Base-by-base conservation (phyloP, 2,113 vertebrate species). In the Physeter macrocephalus region DNA sequence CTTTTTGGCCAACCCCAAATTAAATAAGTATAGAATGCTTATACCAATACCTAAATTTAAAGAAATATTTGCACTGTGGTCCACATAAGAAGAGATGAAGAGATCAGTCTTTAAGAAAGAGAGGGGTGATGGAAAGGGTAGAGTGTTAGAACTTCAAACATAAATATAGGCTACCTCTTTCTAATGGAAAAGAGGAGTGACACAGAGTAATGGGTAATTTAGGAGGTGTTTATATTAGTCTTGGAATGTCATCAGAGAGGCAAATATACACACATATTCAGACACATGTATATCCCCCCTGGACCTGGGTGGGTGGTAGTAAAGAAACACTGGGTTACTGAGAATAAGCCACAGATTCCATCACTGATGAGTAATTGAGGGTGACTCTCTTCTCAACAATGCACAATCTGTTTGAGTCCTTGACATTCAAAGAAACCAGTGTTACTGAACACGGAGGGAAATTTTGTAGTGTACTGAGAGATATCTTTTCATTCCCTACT, bases 201-300 rank as follows among this genome's bases (percentile, higher is more conserved):
- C 94, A 83, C 62, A 59, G 77, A 62, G 83, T 82, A 94, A 96
- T 83, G 93, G 62, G 41, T 92, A 93, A 98, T 97, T 97, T 98
- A 94, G 93, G 83, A 95, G 69, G 74, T 97, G 93, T 97, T 96
- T 97, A 95, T 96, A 87, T 97, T 97, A 93, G 95, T 93, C 87
- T 97, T 97, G 96, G 92, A 97, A 97, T 97, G 96, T 90, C 2
- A 31, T 97, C 93, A 97, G 86, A 94, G 78, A 96, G 46, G 67
- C 57, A 93, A 93, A 96, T 97, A 89, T 59, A 93, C 54, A 94
- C 91, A 96, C 85, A 77, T 85, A 80, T 83, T 89, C 78, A 80
- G 83, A 96, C 74, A 80, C 67, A 94, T 64, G 83, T 57, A 46
- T 54, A 87, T 96, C 18, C 36, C 64, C 71, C 8, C 15, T 80